A percentile compares a stretch with the other conserved stretches of the same genome.
These are phyloP conservation scores for Taenaris catops DNA, from an alignment of 2,888 invertebrate genomes.

Conservation along the genomic window DNA sequence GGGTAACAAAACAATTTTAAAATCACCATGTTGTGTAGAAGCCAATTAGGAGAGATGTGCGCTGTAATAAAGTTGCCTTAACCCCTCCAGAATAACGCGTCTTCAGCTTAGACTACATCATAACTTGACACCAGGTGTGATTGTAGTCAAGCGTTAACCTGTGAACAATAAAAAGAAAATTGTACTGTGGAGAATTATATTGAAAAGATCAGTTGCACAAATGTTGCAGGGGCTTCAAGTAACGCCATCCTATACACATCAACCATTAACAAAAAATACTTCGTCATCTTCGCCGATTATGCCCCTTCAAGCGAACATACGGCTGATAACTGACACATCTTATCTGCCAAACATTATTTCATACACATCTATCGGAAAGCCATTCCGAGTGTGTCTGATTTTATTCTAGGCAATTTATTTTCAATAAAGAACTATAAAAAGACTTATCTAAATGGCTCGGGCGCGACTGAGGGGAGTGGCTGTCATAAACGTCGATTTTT, in stretches of 20 bases:
- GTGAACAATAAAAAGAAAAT: no score
- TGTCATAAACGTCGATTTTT: constrained; percentile 70
- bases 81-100: no score
- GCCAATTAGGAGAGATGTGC: no score
- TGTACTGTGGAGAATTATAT: no score
- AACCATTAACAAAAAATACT: constrained; percentile 12
- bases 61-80: no score
- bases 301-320: constrained; percentile 43
- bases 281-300: constrained; percentile 29
- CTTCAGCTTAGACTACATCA: no score
- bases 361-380: constrained; percentile 78
- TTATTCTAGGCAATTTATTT: constrained; percentile 80
- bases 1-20: no score
- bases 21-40: no score
- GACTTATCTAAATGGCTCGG: constrained; percentile 77
- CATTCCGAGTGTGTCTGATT: constrained; percentile 73
- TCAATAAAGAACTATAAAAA: constrained; percentile 81
- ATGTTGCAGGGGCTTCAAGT: no score
- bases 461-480: constrained; percentile 59
- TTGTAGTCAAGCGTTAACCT: no score
- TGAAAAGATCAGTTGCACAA: neutral
- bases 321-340: constrained; percentile 60
- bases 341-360: constrained; percentile 72
- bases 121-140: no score
- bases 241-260: neutral